phyloP scores from a whole-genome alignment of 2,888 invertebrate species.

The Plutella xylostella region DNA sequence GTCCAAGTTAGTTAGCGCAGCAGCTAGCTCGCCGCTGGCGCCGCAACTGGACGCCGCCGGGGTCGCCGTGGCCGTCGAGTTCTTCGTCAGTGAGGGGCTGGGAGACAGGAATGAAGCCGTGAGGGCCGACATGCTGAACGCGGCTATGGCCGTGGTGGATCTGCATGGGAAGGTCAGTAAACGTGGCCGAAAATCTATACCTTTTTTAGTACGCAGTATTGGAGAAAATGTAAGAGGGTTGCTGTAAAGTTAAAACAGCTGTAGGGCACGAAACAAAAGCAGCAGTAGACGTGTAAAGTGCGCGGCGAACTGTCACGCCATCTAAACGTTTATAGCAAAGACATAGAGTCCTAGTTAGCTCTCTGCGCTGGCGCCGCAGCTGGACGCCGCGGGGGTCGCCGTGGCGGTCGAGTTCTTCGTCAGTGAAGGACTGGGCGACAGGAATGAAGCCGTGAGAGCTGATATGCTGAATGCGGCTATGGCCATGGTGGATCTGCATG shows the following conservation, averaged over 20 bases:
- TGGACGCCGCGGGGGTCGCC: slow-evolving; percentile 77
- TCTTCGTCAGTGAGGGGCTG: slow-evolving; percentile 88
- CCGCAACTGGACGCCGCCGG: slow-evolving; percentile 74
- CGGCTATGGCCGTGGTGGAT: slow-evolving; percentile 92
- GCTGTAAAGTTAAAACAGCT: too few species aligned
- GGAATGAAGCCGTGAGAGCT: slow-evolving; percentile 82
- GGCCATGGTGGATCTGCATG: slow-evolving; percentile 91
- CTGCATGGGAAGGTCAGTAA: slow-evolving; percentile 85
- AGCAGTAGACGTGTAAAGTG: slow-evolving; percentile 92
- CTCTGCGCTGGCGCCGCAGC: slow-evolving; percentile 78
- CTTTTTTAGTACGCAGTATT: too few species aligned
- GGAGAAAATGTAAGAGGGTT: too few species aligned
- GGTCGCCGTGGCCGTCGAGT: slow-evolving; percentile 79
- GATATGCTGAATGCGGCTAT: slow-evolving; percentile 96
- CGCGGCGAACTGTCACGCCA: slow-evolving; percentile 88
- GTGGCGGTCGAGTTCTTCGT: slow-evolving; percentile 86
- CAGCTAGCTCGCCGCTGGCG: slow-evolving; percentile 82
- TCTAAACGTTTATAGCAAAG: too few species aligned
- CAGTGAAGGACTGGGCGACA: slow-evolving; percentile 86
- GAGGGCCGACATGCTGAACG: slow-evolving; percentile 90
- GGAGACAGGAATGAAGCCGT: slow-evolving; percentile 87
- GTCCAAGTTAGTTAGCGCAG: too few species aligned
- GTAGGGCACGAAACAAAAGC: slow-evolving; percentile 88
- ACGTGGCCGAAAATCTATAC: too few species aligned
- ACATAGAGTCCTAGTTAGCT: too few species aligned